Base-by-base conservation (phyloP, 64 coral and sea anemone genomes). In the Stylophora pistillata region DNA sequence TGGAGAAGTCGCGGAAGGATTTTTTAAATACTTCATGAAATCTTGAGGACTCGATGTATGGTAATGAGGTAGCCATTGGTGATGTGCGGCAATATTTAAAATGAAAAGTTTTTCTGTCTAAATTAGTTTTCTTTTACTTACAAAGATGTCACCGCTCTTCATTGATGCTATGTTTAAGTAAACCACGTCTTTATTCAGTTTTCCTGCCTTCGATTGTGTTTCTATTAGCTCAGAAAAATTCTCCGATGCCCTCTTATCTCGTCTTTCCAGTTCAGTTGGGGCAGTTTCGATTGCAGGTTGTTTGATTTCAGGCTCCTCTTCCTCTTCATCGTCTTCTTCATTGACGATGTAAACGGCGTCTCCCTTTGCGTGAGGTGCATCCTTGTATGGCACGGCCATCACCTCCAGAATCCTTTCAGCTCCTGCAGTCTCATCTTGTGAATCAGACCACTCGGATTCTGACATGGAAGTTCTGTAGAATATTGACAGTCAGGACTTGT, bases 111-210 rank as follows among this genome's bases (percentile, higher is more conserved):
- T n/a, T n/a, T n/a, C n/a, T n/a, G n/a, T n/a, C n/a, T n/a, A n/a
- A n/a, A n/a, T 47, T 66, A 57, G 29, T 33, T 10, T 52, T 5
- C 31, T 31, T 5, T 18, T 75, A 96, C 96, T 98, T 86, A 98
- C 96, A 88, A 95, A 98, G 37, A 98, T 86, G 53, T 98, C 96
- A 81, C 96, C 96, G 34, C 41, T 61, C 54, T 98, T 86, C 81
- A 98, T 76, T 13, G 89, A 89, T 14, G 96, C 96, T 21, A 98
- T 93, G 47, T 87, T 91, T 0, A 98, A 61, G 88, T 93, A 98
- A 0, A 92, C 87, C 53, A 95, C 81, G 15, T 95, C 90, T 56
- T 86, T 95, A 70, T 98, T 94, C 4, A 98, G 60, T 27, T 37
- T 74, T 58, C 96, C 96, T 11, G 81, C 53, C 53, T 64, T 59